Conservation (phyloP, 2,888 invertebrate species). For the Leucophenga maculata region DNA sequence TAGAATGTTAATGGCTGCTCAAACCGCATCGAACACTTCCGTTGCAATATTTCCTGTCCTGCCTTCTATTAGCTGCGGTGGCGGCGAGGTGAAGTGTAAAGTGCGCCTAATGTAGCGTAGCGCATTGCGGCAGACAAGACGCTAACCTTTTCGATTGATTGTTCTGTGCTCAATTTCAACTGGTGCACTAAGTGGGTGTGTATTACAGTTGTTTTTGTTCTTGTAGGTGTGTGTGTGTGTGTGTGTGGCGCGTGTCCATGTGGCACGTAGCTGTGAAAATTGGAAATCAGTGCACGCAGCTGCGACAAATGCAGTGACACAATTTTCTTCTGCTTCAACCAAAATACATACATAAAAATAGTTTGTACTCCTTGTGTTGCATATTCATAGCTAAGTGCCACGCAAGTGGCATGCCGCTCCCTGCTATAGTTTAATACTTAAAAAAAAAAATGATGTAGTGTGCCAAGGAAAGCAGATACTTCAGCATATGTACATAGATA, state of each 20-base stretch:
- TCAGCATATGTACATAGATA: too few relatives aligned
- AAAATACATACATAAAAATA: too few relatives aligned
- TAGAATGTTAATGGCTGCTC: neutral
- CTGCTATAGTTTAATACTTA: too few relatives aligned
- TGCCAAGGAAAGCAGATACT: too few relatives aligned
- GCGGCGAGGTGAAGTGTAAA: slow-evolving; percentile 36
- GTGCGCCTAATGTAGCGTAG: neutral
- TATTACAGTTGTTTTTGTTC: slow-evolving; percentile 17
- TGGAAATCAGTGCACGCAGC: slow-evolving; percentile 12
- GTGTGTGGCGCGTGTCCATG: neutral
- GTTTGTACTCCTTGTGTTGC: too few relatives aligned
- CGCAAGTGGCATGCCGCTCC: too few relatives aligned
- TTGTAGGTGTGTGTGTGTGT: slow-evolving; percentile 14
- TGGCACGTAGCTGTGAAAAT: neutral
- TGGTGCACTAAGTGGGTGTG: neutral
- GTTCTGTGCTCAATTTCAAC: neutral
- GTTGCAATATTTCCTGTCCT: slow-evolving; percentile 16
- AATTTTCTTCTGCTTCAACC: neutral
- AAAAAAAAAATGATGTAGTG: too few relatives aligned
- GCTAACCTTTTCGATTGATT: slow-evolving; percentile 13
- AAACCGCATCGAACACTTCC: slow-evolving; percentile 4
- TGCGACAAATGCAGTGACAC: slow-evolving; percentile 13
- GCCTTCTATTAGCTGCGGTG: slow-evolving; percentile 32
- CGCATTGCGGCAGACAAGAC: too few relatives aligned
- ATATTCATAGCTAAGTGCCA: too few relatives aligned